Percentiles rank a stretch among this genome's conserved stretches.
phyloP scores from a whole-genome alignment of 2,113 vertebrate species.

The Hemicordylus capensis region DNA sequence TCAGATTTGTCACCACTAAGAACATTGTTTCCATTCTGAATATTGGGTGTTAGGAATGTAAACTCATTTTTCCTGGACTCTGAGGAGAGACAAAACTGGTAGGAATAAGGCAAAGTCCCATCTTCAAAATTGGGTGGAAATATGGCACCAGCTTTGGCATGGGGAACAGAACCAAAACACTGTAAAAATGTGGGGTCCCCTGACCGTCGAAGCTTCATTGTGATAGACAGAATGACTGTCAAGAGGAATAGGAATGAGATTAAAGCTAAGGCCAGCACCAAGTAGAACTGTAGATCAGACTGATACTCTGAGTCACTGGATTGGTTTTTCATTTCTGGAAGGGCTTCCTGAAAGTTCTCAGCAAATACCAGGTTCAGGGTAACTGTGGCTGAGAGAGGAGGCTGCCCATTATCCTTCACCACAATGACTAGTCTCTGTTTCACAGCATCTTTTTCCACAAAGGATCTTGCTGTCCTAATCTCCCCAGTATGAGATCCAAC shows the following conservation, averaged over 20 bases:
- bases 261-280: constrained; percentile 48
- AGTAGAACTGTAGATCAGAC: constrained; percentile 50
- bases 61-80: constrained; percentile 36
- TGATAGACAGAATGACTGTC: constrained; percentile 49
- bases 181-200: not conserved
- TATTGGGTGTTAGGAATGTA: constrained; percentile 46
- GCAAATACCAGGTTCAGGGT: constrained; percentile 41
- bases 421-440: constrained; percentile 39
- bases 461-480: constrained; percentile 6
- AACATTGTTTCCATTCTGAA: constrained; percentile 10
- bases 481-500: constrained; percentile 25
- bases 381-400: constrained; percentile 28
- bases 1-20: not conserved
- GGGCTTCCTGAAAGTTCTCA: constrained; percentile 11
- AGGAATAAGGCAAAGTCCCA: constrained; percentile 70
- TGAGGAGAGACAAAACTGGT: constrained; percentile 50
- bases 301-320: not conserved
- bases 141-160: constrained; percentile 33
- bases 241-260: constrained; percentile 62
- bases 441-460: not conserved
- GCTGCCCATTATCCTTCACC: constrained; percentile 59
- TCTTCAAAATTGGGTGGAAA: constrained; percentile 58
- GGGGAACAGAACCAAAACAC: constrained; percentile 50
- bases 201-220: constrained; percentile 33
- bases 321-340: constrained; percentile 13